Conservation (phyloP, 2,888 invertebrate species). For the Minunthozetes semirufus region DNA sequence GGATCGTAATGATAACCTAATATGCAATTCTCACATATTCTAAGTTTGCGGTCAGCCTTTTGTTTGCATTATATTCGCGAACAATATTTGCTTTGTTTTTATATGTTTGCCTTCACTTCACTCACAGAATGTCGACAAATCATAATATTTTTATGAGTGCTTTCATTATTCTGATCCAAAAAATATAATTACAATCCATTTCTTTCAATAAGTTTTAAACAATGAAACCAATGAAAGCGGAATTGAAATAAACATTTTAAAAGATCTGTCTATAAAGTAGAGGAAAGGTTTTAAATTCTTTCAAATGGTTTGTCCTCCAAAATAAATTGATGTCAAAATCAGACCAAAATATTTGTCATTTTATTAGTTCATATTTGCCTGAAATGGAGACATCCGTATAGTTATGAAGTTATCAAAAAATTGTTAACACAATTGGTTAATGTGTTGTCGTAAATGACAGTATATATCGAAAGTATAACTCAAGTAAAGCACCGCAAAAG, state of each 20-base stretch:
- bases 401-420: conserved; percentile 30
- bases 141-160: neutral
- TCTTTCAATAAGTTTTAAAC: neutral
- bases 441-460: conserved; percentile 7
- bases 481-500: conserved; percentile 19
- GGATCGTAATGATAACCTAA: neutral
- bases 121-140: conserved; percentile 9
- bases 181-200: neutral
- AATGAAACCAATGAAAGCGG: too few species aligned
- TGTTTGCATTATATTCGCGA: conserved; percentile 14
- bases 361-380: conserved; percentile 18
- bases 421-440: conserved; percentile 25
- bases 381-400: conserved; percentile 28
- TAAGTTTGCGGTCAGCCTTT: conserved; percentile 2
- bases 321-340: neutral
- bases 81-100: conserved; percentile 27
- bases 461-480: conserved; percentile 17
- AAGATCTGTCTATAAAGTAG: too few species aligned
- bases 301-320: too few species aligned
- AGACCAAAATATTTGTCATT: neutral
- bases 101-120: neutral
- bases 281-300: too few species aligned
- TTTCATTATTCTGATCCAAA: neutral
- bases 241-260: too few species aligned
- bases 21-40: conserved; percentile 15